A percentile compares a stretch with the other conserved stretches of the same genome.
phyloP scores from a whole-genome alignment of 2,797 vertebrate species.

The Parauchenoglanis ngamensis region DNA sequence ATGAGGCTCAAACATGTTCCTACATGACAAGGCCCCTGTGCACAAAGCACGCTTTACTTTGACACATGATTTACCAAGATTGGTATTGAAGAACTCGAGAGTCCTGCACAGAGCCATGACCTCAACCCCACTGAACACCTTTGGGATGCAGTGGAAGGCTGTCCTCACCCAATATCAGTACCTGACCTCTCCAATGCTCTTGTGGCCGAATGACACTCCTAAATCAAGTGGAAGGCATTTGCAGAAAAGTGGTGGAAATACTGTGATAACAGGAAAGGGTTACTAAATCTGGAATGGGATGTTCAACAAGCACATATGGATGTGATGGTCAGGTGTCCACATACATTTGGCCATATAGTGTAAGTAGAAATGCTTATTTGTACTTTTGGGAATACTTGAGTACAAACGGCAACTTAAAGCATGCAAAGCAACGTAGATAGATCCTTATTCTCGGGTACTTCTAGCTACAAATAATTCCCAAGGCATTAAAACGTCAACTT shows the following conservation, averaged over 20 bases:
- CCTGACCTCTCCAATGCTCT: background rate
- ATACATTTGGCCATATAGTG: background rate
- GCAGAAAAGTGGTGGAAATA: background rate
- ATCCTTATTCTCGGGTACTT: background rate
- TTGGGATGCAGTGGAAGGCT: background rate
- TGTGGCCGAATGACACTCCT: background rate
- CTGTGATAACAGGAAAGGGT: background rate
- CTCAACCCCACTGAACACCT: background rate
- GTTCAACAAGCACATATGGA: background rate
- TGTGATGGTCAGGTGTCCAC: background rate
- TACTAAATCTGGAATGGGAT: background rate
- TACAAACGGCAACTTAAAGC: background rate
- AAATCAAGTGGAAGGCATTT: background rate
- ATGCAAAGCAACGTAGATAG: background rate
- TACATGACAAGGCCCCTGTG: background rate
- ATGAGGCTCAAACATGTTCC: background rate
- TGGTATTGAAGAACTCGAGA: background rate
- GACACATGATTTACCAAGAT: background rate
- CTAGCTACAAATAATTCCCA: background rate
- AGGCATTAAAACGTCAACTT: background rate
- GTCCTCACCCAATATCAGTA: background rate
- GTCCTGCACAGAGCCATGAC: background rate
- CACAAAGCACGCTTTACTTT: background rate
- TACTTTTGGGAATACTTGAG: background rate
- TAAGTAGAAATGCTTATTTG: background rate